phyloP scores from a whole-genome alignment of 23 tunicate genomes.

The Corella eumyota region DNA sequence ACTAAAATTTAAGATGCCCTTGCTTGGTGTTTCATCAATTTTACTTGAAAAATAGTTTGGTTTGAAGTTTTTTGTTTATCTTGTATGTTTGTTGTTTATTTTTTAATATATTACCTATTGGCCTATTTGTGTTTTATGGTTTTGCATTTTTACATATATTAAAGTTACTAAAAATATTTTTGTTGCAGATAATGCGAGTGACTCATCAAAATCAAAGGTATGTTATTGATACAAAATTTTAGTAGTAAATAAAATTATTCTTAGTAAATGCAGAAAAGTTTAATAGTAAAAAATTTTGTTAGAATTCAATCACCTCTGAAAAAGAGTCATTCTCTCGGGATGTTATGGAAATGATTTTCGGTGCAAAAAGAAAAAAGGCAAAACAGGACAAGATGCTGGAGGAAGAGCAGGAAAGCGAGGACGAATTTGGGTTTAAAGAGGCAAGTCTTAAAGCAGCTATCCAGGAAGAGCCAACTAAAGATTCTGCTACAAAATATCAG shows the following conservation, averaged over 20 bases:
- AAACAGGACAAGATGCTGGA: not conserved
- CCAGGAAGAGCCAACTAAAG: not conserved
- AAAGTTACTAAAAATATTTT: no score
- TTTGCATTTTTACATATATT: no score
- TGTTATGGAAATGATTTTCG: conserved; percentile 64
- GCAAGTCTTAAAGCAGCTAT: conserved; percentile 9
- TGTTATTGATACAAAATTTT: not conserved
- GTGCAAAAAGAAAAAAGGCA: conserved; percentile 35
- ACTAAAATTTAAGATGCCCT: no score
- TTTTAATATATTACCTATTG: no score
- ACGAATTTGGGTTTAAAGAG: conserved; percentile 47
- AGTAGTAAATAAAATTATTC: not conserved
- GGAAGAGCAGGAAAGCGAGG: conserved; percentile 21
- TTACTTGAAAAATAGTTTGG: no score
- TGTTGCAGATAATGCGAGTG: conserved; percentile 83
- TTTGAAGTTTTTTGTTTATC: no score
- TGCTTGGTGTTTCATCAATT: no score
- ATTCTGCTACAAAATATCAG: conserved; percentile 24
- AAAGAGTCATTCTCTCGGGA: conserved; percentile 87
- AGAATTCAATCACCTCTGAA: conserved; percentile 66
- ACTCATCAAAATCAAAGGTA: conserved; percentile 87
- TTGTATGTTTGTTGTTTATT: no score
- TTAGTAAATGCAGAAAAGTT: not conserved
- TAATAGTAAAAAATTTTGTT: not conserved
- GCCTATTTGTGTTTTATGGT: no score